Evolutionary conservation across 2,888 invertebrate species (phyloP), one percentile per base, ranked within the genome.

Genomic region (Sipha maydis): DNA sequence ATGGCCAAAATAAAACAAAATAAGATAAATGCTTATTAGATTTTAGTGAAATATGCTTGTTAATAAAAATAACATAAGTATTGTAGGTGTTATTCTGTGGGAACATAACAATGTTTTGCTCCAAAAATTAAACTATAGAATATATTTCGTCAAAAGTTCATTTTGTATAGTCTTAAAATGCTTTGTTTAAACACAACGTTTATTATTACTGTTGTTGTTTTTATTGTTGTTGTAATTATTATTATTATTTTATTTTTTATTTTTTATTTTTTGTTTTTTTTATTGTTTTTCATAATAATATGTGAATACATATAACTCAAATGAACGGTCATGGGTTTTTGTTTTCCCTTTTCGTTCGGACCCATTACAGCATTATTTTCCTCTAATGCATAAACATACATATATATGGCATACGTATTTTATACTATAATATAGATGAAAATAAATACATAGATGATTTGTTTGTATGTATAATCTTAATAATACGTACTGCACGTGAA

Each of bases 11-110:
- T 31, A 77, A 77, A 77, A 76, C 38, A 48, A 69, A 77, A 77
- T 14, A 5, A n/a, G n/a, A 85, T n/a, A 77, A 69, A 80, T 48
- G 88, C 80, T 88, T 80, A 73, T 88, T 88, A 88, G 80, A 88
- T 75, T 31, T 80, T 88, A 88, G 88, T 73, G 31, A 88, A 80
- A 79, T 73, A 86, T 75, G 88, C 88, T 88, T 88, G 41, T 80
- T 88, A 75, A 80, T 41, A 61, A 75, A 67, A 31, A 67, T 78
- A 54, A 85, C 4, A 78, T 61, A 69, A 82, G 54, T 54, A 28
- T n/a, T 71, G 71, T 73, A 79, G 73, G 71, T 56, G 31, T 80
- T 82, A 38, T 80, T 31, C 31, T 80, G 28, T 88, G 75, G 71
- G 79, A 80, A 88, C 38, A 19, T 75, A 88, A 75, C n/a, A 41